Base-by-base conservation (phyloP, 2,888 invertebrate species). In the Operophtera brumata region DNA sequence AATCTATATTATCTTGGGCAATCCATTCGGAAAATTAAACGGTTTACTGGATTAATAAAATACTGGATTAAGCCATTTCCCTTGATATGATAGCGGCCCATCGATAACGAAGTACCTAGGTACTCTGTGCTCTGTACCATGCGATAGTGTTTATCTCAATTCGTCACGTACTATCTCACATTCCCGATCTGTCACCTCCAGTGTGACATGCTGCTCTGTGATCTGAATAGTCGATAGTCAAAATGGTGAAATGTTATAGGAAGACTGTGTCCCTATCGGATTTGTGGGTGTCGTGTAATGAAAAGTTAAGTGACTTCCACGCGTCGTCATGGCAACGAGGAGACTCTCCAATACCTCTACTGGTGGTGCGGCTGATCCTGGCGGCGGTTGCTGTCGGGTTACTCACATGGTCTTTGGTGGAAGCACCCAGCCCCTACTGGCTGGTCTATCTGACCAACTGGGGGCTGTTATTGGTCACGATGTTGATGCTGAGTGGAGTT, bases 251-350 rank as follows among this genome's bases (percentile, higher is more conserved):
- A 82, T 76, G 72, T 77, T 80, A 72, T 75, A 84, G 80, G 75
- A 82, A 78, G 66, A 69, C 59, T 61, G 61, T 82, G 5, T 64
- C 77, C 40, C 55, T 82, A 12, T 78, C 86, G 62, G 77, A 81
- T 52, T 67, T 86, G 50, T 88, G 88, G 89, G 86, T 90, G 61
- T 71, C 80, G 6, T 72, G 77, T 9, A 73, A 84, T 61, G 86
- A 84, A 20, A 80, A 68, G 64, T 47, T 80, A 37, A 86, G 83
- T 63, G 86, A 90, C 64, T 90, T 89, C 64, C 82, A 82, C 60
- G 70, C 82, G 41, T 83, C 84, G 64, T 80, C 88, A 82, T 89
- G 87, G 86, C 88, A 89, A 70, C 77, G 75, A 11, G 86, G 87
- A 37, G 87, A 87, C 11, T 82, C 86, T 0, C 69, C 85, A 7